Base-by-base conservation (phyloP, 2,888 invertebrate genomes). In the Agonopterix alstromeriana region DNA sequence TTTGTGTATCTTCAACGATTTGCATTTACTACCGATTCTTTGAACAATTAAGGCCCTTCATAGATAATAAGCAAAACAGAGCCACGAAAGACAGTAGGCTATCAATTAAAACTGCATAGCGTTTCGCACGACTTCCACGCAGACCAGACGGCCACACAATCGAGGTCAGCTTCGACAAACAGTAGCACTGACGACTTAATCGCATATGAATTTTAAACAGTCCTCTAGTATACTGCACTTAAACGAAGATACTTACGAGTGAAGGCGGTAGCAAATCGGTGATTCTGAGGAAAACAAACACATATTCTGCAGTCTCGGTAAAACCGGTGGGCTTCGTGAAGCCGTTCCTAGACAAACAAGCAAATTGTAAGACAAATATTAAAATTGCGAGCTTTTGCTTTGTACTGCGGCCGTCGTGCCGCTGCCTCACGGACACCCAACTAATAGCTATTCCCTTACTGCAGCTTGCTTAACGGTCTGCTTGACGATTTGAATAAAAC, bases 351-450 rank as follows among this genome's bases (percentile, higher is more conserved):
- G 72, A 59, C 73, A 84, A 85, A 85, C 72, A 79, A 63, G 77
- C 73, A 83, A 81, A 86, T 87, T 83, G 84, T 77, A 70, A 72
- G 69, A 67, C 75, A 87, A 87, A 87, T 77, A 87, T 73, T 71
- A 73, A 73, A 73, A 73, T 66, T 63, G 69, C 69, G 57, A 63
- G 57, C 67, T 77, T 77, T 56, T 59, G 65, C 72, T 76, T 77
- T 73, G 78, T 73, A 66, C 27, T 72, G 72, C 70, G 63, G 61
- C 67, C 60, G 65, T 67, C 69, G 67, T 67, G 64, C 71, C 70
- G 73, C 70, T 64, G 65, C 62, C 61, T 57, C 60, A 63, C 62
- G 60, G 58, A 51, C 61, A 46, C 51, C 58, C 50, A 56, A 58
- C 70, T 70, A 74, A 71, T 73, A 75, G 73, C 67, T 61, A 65